Conservation (phyloP, 2,113 vertebrate genomes). For the Murina feae region DNA sequence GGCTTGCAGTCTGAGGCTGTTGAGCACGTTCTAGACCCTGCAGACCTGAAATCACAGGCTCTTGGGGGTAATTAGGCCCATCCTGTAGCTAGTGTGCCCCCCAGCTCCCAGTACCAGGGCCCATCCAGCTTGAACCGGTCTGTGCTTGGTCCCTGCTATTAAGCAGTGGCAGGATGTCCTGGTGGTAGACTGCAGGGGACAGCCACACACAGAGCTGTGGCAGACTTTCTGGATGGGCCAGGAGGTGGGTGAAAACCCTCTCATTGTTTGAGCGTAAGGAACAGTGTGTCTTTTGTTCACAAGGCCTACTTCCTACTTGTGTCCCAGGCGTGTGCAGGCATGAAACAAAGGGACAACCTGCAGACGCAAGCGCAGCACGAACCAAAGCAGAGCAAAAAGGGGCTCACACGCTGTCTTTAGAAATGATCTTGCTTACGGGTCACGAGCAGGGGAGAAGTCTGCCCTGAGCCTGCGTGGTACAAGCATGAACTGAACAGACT, state of each 20-base stretch:
- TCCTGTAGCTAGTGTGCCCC: background rate
- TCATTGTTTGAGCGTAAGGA: background rate
- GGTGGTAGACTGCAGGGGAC: background rate
- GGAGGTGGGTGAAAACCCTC: background rate
- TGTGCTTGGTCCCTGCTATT: background rate
- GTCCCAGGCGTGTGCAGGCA: background rate
- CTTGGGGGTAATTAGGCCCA: background rate
- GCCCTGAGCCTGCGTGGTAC: background rate
- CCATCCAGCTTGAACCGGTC: background rate
- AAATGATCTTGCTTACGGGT: background rate
- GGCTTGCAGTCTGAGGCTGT: background rate
- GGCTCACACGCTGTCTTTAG: background rate
- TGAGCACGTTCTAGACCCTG: background rate
- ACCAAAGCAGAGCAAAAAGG: background rate
- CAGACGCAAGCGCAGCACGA: background rate
- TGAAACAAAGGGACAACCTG: background rate
- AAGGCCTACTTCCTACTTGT: background rate
- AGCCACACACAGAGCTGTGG: rapidly evolving
- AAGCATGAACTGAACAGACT: no score
- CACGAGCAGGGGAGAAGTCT: background rate
- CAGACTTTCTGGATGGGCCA: background rate
- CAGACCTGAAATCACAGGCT: background rate
- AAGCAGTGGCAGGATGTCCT: background rate
- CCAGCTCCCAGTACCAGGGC: background rate
- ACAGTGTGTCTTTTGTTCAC: background rate